Percentiles rank a stretch among this genome's conserved stretches.
Conservation (phyloP, 1,140 invertebrate genomes). For the Hylaeus volcanicus region DNA sequence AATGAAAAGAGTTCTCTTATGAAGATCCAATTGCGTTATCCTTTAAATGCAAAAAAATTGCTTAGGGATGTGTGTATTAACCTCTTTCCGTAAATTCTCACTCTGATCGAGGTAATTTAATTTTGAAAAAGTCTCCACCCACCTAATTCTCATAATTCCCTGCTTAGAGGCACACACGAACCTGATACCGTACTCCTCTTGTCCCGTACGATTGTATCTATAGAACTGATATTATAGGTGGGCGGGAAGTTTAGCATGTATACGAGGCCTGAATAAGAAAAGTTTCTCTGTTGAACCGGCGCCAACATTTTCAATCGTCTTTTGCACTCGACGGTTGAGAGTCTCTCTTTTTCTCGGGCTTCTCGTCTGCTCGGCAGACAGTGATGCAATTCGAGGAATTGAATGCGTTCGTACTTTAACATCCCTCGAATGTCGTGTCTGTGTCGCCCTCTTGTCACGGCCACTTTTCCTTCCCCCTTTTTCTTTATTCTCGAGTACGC, state of each 20-base stretch:
- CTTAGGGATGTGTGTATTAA: no score
- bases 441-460: slow-evolving; percentile 58
- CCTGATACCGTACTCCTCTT: slow-evolving; percentile 5
- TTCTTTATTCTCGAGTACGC: background rate
- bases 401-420: slow-evolving; percentile 70
- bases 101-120: no score
- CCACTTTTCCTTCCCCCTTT: slow-evolving; percentile 54
- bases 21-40: no score
- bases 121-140: no score
- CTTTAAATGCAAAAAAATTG: no score
- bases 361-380: slow-evolving; percentile 51
- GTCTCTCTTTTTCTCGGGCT: slow-evolving; percentile 33
- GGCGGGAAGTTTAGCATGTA: slow-evolving; percentile 67
- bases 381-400: slow-evolving; percentile 69
- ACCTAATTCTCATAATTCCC: no score
- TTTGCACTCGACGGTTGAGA: slow-evolving; percentile 65
- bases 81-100: no score
- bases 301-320: slow-evolving; percentile 77
- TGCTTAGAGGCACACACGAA: background rate
- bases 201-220: slow-evolving; percentile 57
- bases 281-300: slow-evolving; percentile 67
- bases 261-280: slow-evolving; percentile 69
- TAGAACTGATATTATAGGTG: slow-evolving; percentile 67
- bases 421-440: slow-evolving; percentile 54
- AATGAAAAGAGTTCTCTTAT: no score